Base-by-base conservation (phyloP, 1,140 invertebrate genomes). In the Zaprionus tsacasi region DNA sequence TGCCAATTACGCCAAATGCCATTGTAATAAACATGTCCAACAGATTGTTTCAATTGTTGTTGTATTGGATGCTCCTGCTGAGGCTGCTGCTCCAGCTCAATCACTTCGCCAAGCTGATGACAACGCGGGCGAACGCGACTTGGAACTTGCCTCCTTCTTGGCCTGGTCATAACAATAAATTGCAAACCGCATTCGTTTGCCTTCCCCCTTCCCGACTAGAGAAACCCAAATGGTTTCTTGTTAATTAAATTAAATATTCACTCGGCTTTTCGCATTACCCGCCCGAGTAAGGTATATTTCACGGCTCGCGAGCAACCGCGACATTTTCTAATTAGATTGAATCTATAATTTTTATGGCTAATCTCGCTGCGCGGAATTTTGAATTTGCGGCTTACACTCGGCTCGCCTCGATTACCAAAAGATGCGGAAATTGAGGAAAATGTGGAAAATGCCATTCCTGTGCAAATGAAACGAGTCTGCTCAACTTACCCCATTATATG, bases 321-420 rank as follows among this genome's bases (percentile, higher is more conserved):
- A 79, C 82, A 73, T 73, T 91, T 91, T 91, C 80, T 91, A 91
- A 91, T 91, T 91, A 91, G 89, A 91, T 91, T 81, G 90, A 91
- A 91, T 91, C 90, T 91, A 91, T 91, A 91, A 91, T 91, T 90
- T 91, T 91, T 83, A 91, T 91, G 78, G 90, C 90, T 91, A 91
- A 91, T 91, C 88, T 91, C 88, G 80, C 82, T 27, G 63, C 54
- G 74, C 66, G 59, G 82, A 86, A 81, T 86, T 86, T 86, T 86
- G 82, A 86, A 86, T 86, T 82, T 85, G 82, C 71, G 76, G 79
- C 66, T 68, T 67, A 52, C 54, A 1, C 21, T 36, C 45, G 36
- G 21, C 52, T 63, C 52, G 43, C 48, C 58, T 55, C 73, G 78
- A 70, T 79, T 65, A 79, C 25, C 50, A 6, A 30, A n/a, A 43